Evolutionary conservation across 1,140 invertebrate species (phyloP).

Genomic region (Bombus ignitus): DNA sequence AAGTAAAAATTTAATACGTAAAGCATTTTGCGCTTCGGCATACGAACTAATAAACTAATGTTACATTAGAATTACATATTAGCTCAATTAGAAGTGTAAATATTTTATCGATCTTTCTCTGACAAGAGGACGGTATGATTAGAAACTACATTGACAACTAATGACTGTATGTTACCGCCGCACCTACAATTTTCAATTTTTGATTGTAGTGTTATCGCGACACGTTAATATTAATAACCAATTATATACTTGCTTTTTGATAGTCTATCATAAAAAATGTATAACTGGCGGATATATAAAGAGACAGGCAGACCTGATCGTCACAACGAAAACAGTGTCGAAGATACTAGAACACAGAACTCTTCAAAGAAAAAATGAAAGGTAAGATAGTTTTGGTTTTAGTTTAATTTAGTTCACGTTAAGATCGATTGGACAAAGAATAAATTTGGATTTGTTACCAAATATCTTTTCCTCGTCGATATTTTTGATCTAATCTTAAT

Average conservation of each 20-base stretch:
- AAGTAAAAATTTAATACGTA: no score
- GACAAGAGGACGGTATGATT: no score
- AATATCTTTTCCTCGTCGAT: no score
- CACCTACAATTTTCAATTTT: background rate
- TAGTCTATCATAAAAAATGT: background rate
- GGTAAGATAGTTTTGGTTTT: background rate
- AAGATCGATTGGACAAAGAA: no score
- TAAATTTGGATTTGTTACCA: no score
- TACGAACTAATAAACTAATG: no score
- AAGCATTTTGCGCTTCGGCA: no score
- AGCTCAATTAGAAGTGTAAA: no score
- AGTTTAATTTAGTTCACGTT: no score
- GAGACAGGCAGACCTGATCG: fast-evolving
- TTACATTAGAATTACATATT: no score
- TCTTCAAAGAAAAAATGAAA: background rate
- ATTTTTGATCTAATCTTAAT: background rate
- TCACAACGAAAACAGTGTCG: fast-evolving
- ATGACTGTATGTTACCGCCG: no score
- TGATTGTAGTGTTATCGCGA: background rate
- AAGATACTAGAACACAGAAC: background rate
- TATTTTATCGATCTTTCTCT: background rate
- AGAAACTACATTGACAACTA: no score
- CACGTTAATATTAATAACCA: background rate
- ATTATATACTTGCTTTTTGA: background rate
- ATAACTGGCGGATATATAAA: background rate